Evolutionary conservation across 2,888 invertebrate species (phyloP).

Genomic region (Nomada lathburiana): DNA sequence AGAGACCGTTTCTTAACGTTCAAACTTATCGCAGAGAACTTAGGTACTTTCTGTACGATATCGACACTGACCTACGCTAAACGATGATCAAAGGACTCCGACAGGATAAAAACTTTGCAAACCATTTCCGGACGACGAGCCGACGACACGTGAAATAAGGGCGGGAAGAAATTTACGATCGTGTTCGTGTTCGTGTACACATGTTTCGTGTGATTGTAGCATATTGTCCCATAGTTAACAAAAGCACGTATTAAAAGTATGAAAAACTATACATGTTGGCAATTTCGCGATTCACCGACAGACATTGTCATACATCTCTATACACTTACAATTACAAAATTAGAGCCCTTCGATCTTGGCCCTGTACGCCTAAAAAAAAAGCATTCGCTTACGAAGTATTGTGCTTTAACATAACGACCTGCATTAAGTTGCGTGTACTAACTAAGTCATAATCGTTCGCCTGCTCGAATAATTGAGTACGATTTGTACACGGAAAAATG

Average conservation of each 20-base stretch:
- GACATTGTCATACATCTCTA: slow-evolving; percentile 24
- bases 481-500: not conserved
- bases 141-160: not conserved
- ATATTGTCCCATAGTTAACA: slow-evolving; percentile 29
- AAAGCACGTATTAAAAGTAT: slow-evolving; percentile 61
- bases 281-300: slow-evolving; percentile 6
- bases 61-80: slow-evolving; percentile 13
- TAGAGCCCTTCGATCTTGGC: slow-evolving; percentile 53
- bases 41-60: not conserved
- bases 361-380: slow-evolving; percentile 25
- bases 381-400: slow-evolving; percentile 35
- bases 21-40: not conserved
- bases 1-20: not conserved
- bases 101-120: not conserved
- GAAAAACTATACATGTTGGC: slow-evolving; percentile 57
- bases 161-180: slow-evolving; percentile 13
- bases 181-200: not conserved
- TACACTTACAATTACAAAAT: slow-evolving; percentile 3
- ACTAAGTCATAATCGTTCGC: not conserved
- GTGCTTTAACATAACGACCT: slow-evolving; percentile 28
- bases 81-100: slow-evolving; percentile 38
- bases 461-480: not conserved
- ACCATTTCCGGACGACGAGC: not conserved
- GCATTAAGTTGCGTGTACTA: slow-evolving; percentile 19
- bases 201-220: slow-evolving; percentile 14